phyloP scores from a whole-genome alignment of 2,888 invertebrate genomes.

The Pandemis corylana region DNA sequence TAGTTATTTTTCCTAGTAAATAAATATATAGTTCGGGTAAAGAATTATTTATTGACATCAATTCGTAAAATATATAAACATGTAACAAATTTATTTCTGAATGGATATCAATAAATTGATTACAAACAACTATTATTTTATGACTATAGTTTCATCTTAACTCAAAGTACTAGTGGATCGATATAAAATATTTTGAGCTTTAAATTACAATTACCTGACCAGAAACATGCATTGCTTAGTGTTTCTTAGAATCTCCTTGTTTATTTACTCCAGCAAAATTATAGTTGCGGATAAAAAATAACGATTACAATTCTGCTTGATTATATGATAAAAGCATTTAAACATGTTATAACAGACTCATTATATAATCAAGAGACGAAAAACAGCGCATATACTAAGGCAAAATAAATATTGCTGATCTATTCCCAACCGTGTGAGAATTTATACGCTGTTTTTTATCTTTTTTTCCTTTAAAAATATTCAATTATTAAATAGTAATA shows the following conservation, averaged over 20 bases:
- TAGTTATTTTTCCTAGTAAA: background rate
- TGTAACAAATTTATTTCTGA: constrained; percentile 24
- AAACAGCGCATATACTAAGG: background rate
- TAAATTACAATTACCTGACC: background rate
- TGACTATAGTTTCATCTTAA: background rate
- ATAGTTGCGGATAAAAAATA: background rate
- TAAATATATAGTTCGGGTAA: constrained; percentile 1
- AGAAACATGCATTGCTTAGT: background rate
- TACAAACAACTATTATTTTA: constrained; percentile 7
- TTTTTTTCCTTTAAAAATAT: background rate
- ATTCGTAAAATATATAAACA: constrained; percentile 31
- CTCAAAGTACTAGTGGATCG: background rate
- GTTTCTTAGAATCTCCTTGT: background rate
- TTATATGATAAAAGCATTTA: constrained; percentile 17
- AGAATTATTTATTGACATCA: constrained; percentile 30
- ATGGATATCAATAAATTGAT: constrained; percentile 20
- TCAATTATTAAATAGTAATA: background rate
- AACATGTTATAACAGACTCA: background rate
- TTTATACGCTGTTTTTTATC: background rate
- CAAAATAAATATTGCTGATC: background rate
- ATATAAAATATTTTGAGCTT: background rate
- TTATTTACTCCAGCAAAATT: background rate
- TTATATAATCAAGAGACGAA: background rate
- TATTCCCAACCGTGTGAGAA: background rate
- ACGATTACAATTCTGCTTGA: constrained; percentile 9